Conservation (phyloP, 2,113 vertebrate species). For the Rhabdomys dilectus region DNA sequence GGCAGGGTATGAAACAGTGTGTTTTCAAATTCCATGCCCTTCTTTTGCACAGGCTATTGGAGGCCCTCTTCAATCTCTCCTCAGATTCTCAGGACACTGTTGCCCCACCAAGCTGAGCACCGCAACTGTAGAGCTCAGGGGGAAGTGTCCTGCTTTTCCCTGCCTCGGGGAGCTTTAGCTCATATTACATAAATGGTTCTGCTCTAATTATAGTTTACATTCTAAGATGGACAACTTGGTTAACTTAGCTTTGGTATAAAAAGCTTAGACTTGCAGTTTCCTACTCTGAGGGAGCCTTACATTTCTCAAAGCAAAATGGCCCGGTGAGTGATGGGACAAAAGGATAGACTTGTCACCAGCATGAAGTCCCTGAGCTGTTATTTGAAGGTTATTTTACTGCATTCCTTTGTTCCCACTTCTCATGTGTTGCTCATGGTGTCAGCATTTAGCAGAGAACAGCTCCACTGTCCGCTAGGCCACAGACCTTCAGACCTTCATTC, state of each 20-base stretch:
- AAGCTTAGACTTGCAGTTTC: conserved; percentile 75
- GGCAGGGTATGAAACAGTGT: background rate
- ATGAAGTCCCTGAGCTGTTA: conserved; percentile 13
- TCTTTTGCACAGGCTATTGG: background rate
- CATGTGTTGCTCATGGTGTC: background rate
- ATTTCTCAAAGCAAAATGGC: conserved; percentile 66
- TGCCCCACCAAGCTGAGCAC: background rate
- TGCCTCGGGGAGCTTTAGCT: conserved; percentile 29
- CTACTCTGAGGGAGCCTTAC: conserved; percentile 43
- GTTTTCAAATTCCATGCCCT: background rate
- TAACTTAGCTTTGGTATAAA: conserved; percentile 75
- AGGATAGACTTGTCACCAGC: conserved; percentile 40
- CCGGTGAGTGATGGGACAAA: background rate
- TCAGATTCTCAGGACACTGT: background rate
- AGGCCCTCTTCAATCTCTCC: too few species aligned
- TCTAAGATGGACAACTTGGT: conserved; percentile 72
- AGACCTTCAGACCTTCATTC: conserved; percentile 46
- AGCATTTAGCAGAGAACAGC: conserved; percentile 2
- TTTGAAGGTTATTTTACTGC: background rate
- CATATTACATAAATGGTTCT: conserved; percentile 63
- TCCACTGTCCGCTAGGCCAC: conserved; percentile 3
- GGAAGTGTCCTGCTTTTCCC: background rate
- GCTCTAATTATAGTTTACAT: conserved; percentile 75
- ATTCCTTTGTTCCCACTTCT: conserved; percentile 47
- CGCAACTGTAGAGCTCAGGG: background rate